Base-by-base conservation (phyloP, 2,797 vertebrate species). In the Petrocephalus schoutedeni region DNA sequence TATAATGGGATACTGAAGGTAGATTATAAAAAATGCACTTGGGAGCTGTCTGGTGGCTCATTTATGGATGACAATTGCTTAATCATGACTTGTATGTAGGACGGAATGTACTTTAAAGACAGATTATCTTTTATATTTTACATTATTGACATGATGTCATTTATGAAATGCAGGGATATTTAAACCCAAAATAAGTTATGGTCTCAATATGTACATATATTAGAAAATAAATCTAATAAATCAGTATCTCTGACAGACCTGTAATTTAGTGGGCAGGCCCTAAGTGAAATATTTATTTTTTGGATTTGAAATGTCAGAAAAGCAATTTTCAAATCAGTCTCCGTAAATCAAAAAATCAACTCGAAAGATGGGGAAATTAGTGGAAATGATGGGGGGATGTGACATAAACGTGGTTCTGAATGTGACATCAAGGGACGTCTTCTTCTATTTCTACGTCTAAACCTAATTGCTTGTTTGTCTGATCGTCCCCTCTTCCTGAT, bases 311-410 rank as follows among this genome's bases (percentile, higher is more conserved):
- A 21, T 83, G 45, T 83, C 49, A 45, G 80, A 83, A 53, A 77
- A 58, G 14, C n/a, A 23, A 86, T 57, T 86, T 86, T 32, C 84
- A 36, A 9, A 23, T 86, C 54, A 2, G 54, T 41, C 14, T 86
- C 80, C 21, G 41, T 83, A 80, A 58, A 77, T 77, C 32, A 71
- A 87, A 56, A 82, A 82, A 57, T 80, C 19, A 32, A 28, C 14
- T 49, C 58, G 87, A 87, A 87, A 87, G 32, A 87, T 87, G 53
- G 54, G n/a, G 36, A 49, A 54, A 57, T 21, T 45, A 83, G 36
- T 83, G 77, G 49, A 82, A 53, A 87, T 56, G 6, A 82, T 45
- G 54, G 32, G 41, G 36, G 54, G 5, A 41, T 36, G 19, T 45
- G 53, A 16, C 64, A 53, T 21, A n/a, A 41, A 59, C 12, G 32